These are phyloP conservation scores for Drosophila saltans DNA, from an alignment of 1,140 invertebrate species.

Conservation along the genomic window DNA sequence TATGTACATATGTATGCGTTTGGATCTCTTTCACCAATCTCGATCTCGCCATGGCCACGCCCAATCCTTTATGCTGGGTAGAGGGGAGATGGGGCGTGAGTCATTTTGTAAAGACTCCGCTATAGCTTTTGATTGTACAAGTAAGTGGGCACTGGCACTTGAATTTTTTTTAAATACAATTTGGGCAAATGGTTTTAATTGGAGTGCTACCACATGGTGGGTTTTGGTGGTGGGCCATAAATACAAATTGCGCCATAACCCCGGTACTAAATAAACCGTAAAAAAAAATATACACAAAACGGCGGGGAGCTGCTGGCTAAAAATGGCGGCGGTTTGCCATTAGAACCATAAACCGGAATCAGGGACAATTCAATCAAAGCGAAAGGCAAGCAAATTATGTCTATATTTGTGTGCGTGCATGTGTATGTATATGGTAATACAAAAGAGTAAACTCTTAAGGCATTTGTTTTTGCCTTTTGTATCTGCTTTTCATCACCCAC, in stretches of 20 bases:
- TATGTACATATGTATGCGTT: background rate
- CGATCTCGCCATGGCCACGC: background rate
- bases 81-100: background rate
- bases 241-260: slow-evolving; percentile 80
- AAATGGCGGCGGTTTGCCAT: slow-evolving; percentile 68
- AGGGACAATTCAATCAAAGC: slow-evolving; percentile 29
- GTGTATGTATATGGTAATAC: background rate
- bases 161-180: slow-evolving; percentile 30
- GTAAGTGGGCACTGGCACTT: slow-evolving; percentile 32
- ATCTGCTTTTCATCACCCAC: slow-evolving; percentile 75
- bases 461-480: slow-evolving; percentile 28
- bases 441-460: slow-evolving; percentile 18
- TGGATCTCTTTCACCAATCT: background rate
- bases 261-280: slow-evolving; percentile 76
- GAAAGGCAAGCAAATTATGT: slow-evolving; percentile 1
- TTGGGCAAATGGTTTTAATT: slow-evolving; percentile 67
- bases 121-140: background rate
- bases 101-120: slow-evolving; percentile 5
- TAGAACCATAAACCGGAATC: slow-evolving; percentile 23
- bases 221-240: slow-evolving; percentile 46
- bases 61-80: background rate
- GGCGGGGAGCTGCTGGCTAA: slow-evolving; percentile 16
- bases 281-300: slow-evolving; percentile 23
- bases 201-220: slow-evolving; percentile 62
- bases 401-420: background rate